Evolutionary conservation across 2,113 vertebrate genomes (phyloP).

Genomic region (Synchiropus splendidus): DNA sequence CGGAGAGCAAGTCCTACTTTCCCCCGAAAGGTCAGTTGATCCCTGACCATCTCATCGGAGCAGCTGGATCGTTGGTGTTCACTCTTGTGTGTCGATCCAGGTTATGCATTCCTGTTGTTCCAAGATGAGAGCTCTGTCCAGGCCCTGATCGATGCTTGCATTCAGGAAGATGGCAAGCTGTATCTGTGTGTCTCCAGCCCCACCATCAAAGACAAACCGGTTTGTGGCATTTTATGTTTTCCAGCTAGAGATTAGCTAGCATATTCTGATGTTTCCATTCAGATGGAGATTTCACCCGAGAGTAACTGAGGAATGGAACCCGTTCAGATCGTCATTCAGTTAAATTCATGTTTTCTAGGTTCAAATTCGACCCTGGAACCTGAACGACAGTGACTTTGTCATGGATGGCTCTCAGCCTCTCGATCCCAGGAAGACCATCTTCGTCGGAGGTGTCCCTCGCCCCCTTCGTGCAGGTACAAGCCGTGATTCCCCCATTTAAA

Average conservation of each 20-base stretch:
- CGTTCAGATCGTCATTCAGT: too few species aligned
- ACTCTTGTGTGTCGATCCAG: conserved; percentile 52
- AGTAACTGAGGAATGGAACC: too few species aligned
- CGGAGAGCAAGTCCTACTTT: conserved; percentile 98
- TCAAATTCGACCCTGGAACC: conserved; percentile 98
- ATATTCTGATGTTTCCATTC: too few species aligned
- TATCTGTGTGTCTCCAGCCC: conserved; percentile 98
- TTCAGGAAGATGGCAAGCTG: conserved; percentile 96
- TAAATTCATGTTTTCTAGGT: conserved; percentile 64
- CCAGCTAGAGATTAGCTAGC: too few species aligned
- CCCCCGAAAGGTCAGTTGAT: conserved; percentile 89
- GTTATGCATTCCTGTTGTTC: conserved; percentile 96
- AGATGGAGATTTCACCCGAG: too few species aligned
- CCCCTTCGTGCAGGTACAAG: conserved; percentile 88
- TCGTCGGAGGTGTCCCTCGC: conserved; percentile 96
- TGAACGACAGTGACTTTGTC: conserved; percentile 98
- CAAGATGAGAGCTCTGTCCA: conserved; percentile 99
- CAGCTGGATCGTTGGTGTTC: not conserved
- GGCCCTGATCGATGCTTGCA: conserved; percentile 95
- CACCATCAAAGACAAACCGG: conserved; percentile 98
- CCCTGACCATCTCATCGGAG: not conserved
- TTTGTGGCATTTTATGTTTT: conserved; percentile 54
- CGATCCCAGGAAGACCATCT: conserved; percentile 97
- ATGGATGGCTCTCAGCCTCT: conserved; percentile 98
- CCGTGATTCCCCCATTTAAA: not conserved